phyloP scores from a whole-genome alignment of 2,797 vertebrate species.

The Linurgus olivaceus region DNA sequence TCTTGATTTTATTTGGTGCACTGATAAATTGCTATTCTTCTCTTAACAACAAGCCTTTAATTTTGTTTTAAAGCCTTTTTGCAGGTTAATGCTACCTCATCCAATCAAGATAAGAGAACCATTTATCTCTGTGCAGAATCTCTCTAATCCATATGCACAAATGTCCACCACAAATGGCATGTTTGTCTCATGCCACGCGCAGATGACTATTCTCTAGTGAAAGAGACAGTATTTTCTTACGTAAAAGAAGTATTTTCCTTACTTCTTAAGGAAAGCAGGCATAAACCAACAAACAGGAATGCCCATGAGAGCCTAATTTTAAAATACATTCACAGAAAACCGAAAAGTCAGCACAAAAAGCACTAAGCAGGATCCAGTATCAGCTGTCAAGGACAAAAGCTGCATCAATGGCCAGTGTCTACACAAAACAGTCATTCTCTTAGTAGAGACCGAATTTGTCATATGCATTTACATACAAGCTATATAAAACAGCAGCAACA shows the following conservation, averaged over 20 bases:
- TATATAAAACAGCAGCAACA: not conserved
- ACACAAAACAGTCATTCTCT: not conserved
- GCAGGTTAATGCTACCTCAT: not conserved
- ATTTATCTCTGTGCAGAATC: not conserved
- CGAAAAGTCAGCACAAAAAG: not conserved
- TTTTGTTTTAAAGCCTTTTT: not conserved
- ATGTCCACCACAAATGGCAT: not conserved
- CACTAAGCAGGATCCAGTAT: not conserved
- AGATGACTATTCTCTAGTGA: accelerated
- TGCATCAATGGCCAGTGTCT: not conserved
- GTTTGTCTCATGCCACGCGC: accelerated
- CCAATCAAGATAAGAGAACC: not conserved
- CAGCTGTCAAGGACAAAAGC: not conserved
- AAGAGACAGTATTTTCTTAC: not conserved
- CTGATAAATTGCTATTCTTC: not conserved
- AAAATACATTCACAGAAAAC: not conserved
- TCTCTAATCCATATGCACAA: not conserved
- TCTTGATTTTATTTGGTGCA: not conserved
- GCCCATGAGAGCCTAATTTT: not conserved
- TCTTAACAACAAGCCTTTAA: not conserved
- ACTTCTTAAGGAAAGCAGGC: not conserved
- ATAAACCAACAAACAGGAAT: not conserved
- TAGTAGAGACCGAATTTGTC: not conserved
- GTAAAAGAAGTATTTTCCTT: too few species aligned
- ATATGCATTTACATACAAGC: not conserved